Percentiles rank a stretch among this genome's conserved stretches.
Evolutionary conservation across 2,113 vertebrate species (phyloP).

Genomic region (Neolamprologus tretocephalus): DNA sequence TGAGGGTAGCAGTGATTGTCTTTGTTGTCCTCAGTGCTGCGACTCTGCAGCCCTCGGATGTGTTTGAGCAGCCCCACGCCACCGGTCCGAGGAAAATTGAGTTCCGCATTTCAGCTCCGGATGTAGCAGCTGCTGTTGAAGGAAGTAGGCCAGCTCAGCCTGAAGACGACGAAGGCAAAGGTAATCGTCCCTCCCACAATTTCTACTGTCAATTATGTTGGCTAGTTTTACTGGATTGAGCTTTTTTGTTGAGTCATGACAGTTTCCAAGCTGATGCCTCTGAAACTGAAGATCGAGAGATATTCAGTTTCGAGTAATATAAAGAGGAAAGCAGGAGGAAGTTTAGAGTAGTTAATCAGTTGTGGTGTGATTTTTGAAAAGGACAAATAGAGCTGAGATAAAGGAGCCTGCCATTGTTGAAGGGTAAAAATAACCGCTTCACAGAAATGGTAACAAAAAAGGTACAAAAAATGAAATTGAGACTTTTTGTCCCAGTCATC

Average conservation of each 20-base stretch:
- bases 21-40: conserved; percentile 67
- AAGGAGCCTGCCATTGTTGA: not conserved
- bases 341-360: not conserved
- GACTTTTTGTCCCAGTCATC: not conserved
- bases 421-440: accelerated
- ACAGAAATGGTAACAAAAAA: not conserved
- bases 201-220: not conserved
- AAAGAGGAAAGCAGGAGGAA: not conserved
- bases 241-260: not conserved
- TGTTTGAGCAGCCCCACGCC: conserved; percentile 87
- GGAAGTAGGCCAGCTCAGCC: conserved; percentile 9
- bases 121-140: conserved; percentile 68
- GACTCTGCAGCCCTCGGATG: conserved; percentile 84
- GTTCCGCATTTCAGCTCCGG: conserved; percentile 83
- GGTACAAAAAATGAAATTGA: not conserved
- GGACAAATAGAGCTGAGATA: not conserved
- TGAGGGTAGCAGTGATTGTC: conserved; percentile 8
- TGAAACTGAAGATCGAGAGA: not conserved
- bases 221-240: not conserved
- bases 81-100: conserved; percentile 86
- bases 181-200: not conserved
- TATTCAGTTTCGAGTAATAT: not conserved
- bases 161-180: not conserved
- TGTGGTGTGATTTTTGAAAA: not conserved
- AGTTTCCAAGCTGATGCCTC: not conserved